These are phyloP conservation scores for Cinara cedri DNA, from an alignment of 2,888 invertebrate genomes.

Conservation along the genomic window DNA sequence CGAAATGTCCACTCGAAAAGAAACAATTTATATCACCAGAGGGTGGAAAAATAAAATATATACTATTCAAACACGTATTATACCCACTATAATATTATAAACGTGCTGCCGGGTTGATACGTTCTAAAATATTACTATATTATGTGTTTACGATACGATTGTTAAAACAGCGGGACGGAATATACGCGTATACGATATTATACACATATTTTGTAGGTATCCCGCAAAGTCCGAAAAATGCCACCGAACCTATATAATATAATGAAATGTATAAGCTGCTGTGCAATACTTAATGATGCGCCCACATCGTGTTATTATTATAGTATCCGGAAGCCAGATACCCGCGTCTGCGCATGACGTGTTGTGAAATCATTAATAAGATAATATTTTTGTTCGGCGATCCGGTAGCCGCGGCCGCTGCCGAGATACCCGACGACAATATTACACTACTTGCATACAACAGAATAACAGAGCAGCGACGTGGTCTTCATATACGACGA, in stretches of 20 bases:
- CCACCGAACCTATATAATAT: not conserved
- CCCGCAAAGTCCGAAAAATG: not conserved
- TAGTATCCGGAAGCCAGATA: slow-evolving; percentile 35
- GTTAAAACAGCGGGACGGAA: slow-evolving; percentile 23
- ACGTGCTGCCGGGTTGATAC: not conserved
- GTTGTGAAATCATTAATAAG: slow-evolving; percentile 4
- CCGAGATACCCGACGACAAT: slow-evolving; percentile 29
- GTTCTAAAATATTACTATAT: not conserved
- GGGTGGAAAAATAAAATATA: not conserved
- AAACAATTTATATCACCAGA: slow-evolving; percentile 23
- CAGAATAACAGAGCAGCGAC: no score
- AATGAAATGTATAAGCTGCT: no score
- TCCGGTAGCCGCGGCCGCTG: slow-evolving; percentile 30
- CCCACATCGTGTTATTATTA: no score
- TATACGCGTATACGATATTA: not conserved
- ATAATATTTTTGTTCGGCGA: not conserved
- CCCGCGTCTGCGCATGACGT: not conserved
- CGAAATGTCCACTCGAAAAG: not conserved
- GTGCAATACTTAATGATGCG: no score
- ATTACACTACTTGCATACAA: no score
- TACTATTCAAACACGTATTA: not conserved
- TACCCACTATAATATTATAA: no score
- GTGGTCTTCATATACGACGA: no score
- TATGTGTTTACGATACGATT: not conserved
- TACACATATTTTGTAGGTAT: no score